A percentile compares a stretch with the other conserved stretches of the same genome.
Evolutionary conservation across 2,888 invertebrate genomes (phyloP).

Genomic region (Germaria angustata): DNA sequence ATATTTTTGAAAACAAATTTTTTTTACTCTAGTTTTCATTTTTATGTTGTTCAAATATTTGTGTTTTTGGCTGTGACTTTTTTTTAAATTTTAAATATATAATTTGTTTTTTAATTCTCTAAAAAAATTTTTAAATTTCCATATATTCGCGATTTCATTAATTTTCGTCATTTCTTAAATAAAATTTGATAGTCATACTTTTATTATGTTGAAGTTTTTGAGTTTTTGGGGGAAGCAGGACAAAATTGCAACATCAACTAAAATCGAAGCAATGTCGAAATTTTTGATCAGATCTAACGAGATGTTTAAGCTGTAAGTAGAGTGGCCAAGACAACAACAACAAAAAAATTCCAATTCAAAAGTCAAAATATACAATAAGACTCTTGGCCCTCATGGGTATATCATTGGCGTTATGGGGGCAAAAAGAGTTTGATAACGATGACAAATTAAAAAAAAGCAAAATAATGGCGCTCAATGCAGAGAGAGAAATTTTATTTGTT

Average conservation of each 20-base stretch:
- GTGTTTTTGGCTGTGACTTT: constrained; percentile 4
- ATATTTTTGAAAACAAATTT: not conserved
- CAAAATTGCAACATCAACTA: not conserved
- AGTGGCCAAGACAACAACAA: too few species aligned
- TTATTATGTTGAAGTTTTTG: constrained; percentile 56
- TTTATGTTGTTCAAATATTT: constrained; percentile 9
- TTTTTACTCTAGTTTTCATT: constrained; percentile 1
- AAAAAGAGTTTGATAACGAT: not conserved
- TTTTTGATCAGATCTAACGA: constrained; percentile 61
- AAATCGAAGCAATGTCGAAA: constrained; percentile 58
- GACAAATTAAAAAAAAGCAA: not conserved
- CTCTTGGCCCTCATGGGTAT: too few species aligned
- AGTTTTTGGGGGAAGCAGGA: constrained; percentile 44
- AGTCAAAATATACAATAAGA: too few species aligned
- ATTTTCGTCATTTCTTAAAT: too few species aligned
- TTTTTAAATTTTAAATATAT: constrained; percentile 5
- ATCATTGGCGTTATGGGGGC: too few species aligned
- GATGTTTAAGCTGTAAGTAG: constrained; percentile 67
- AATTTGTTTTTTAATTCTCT: not conserved
- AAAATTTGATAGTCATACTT: not conserved
- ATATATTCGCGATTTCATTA: not conserved
- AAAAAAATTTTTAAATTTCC: constrained; percentile 10
- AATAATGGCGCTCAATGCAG: too few species aligned
- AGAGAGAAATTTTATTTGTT: too few species aligned
- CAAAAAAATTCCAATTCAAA: too few species aligned